A percentile compares a stretch with the other conserved stretches of the same genome.
Conservation (phyloP, 2,113 vertebrate species). For the Oncorhynchus mykiss region DNA sequence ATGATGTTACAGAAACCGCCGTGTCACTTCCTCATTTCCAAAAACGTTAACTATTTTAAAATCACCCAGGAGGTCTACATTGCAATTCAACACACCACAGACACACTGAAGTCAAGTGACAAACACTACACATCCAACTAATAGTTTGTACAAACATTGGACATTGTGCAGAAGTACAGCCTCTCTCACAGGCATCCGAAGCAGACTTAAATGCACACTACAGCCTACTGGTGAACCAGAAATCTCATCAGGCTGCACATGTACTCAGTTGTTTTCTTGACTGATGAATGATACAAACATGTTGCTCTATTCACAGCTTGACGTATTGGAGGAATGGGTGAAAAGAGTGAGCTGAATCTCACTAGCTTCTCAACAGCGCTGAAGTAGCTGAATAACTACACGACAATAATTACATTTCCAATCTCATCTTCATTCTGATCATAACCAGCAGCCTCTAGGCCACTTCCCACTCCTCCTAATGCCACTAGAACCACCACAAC, state of each 20-base stretch:
- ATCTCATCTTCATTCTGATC: conserved; percentile 13
- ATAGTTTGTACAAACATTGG: not conserved
- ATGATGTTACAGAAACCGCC: not conserved
- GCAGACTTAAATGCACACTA: conserved; percentile 9
- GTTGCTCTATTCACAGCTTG: conserved; percentile 65
- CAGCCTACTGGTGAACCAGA: too few species aligned
- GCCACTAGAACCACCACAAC: conserved; percentile 39
- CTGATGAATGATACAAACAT: conserved; percentile 13
- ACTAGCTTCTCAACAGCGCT: not conserved
- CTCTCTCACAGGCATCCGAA: conserved; percentile 24
- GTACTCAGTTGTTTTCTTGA: not conserved
- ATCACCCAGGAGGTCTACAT: conserved; percentile 10
- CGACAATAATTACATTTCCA: not conserved
- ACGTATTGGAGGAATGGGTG: conserved; percentile 37
- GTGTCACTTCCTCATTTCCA: not conserved
- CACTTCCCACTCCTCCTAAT: conserved; percentile 36
- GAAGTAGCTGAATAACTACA: conserved; percentile 18
- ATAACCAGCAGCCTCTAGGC: not conserved
- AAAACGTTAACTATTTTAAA: conserved; percentile 1
- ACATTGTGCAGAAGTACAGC: conserved; percentile 6
- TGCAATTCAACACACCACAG: conserved; percentile 28
- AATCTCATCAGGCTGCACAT: conserved; percentile 3
- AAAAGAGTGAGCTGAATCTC: conserved; percentile 24
- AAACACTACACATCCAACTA: conserved; percentile 8
- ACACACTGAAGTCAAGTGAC: conserved; percentile 6